Conservation (phyloP, 1,140 invertebrate genomes). For the Meloidogyne floridensis region DNA sequence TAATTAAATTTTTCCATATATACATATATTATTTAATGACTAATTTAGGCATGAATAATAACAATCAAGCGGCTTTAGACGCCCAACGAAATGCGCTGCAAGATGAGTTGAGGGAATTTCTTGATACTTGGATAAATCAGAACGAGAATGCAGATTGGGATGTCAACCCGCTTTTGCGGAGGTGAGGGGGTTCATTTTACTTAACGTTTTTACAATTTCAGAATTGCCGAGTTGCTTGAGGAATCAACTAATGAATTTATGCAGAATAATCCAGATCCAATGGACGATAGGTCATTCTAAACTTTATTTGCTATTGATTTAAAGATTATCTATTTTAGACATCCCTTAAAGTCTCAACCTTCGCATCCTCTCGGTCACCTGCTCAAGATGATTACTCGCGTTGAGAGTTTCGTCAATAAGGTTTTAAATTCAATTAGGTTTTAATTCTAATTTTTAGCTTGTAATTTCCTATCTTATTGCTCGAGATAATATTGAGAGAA, state of each 20-base stretch:
- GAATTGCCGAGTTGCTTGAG: slow-evolving; percentile 45
- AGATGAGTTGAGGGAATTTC: slow-evolving; percentile 35
- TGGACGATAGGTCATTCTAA: slow-evolving; percentile 10
- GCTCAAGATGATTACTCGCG: slow-evolving; percentile 36
- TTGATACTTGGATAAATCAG: slow-evolving; percentile 44
- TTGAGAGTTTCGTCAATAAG: slow-evolving; percentile 45
- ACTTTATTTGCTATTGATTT: background rate
- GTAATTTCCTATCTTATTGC: slow-evolving; percentile 47
- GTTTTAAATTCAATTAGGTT: slow-evolving; percentile 27
- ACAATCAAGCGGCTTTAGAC: background rate
- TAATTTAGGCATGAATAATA: slow-evolving; percentile 3
- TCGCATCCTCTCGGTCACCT: slow-evolving; percentile 42
- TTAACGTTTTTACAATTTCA: slow-evolving; percentile 22
- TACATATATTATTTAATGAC: too few species aligned
- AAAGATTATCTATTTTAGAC: slow-evolving; percentile 26
- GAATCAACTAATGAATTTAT: slow-evolving; percentile 47
- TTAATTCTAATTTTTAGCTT: slow-evolving; percentile 38
- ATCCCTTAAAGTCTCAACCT: slow-evolving; percentile 45
- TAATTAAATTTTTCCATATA: too few species aligned
- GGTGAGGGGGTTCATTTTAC: slow-evolving; percentile 30
- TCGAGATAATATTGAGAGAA: slow-evolving; percentile 37
- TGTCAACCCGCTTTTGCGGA: slow-evolving; percentile 34
- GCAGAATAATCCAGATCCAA: slow-evolving; percentile 51
- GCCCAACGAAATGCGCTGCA: slow-evolving; percentile 18
- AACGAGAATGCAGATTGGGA: slow-evolving; percentile 39